These are phyloP conservation scores for Nothobranchius furzeri DNA, from an alignment of 2,113 vertebrate genomes.

Conservation along the genomic window DNA sequence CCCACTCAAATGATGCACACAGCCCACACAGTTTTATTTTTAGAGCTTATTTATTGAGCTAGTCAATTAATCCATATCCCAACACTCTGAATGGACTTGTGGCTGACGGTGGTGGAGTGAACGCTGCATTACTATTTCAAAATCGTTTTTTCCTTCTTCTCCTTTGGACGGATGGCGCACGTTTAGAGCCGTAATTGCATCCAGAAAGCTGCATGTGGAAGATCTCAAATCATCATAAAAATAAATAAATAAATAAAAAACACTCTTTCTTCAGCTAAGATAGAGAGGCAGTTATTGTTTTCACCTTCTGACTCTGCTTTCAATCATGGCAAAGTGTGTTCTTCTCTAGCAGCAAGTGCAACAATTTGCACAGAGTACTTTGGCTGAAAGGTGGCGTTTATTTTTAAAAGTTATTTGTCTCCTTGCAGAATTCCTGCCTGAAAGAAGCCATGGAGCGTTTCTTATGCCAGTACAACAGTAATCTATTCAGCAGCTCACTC, in stretches of 20 bases:
- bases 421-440: too few relatives aligned
- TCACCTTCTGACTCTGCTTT: background rate
- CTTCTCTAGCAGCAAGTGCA: background rate
- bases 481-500: background rate
- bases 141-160: background rate
- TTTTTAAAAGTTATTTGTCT: background rate
- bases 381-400: background rate
- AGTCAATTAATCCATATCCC: constrained; percentile 18
- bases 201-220: background rate
- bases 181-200: background rate
- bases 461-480: too few relatives aligned
- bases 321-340: background rate
- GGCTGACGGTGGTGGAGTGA: constrained; percentile 8
- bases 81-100: constrained; percentile 5
- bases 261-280: background rate
- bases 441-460: background rate
- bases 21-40: constrained; percentile 38
- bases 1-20: constrained; percentile 9
- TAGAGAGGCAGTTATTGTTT: background rate
- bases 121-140: background rate
- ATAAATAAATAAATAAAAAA: background rate
- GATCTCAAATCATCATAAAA: background rate
- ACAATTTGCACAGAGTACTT: background rate
- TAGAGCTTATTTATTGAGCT: constrained; percentile 1
- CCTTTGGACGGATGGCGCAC: background rate